Conservation (phyloP, 2,888 invertebrate genomes). For the Clistopyga incitator region DNA sequence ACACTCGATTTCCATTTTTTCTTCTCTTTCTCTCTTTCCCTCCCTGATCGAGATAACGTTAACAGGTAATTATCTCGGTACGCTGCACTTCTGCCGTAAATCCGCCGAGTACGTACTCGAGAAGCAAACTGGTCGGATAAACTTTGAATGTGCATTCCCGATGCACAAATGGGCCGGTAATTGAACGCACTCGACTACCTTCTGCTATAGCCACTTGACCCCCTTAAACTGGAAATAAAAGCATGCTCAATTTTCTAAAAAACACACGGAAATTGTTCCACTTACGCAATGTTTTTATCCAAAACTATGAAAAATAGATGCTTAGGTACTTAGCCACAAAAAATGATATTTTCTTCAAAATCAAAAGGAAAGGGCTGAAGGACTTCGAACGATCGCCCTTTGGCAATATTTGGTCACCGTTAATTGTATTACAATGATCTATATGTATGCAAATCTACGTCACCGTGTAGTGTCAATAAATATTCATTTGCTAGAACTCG, state of each 20-base stretch:
- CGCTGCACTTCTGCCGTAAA: conserved; percentile 49
- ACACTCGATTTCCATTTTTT: conserved; percentile 48
- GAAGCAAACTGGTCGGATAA: conserved; percentile 7
- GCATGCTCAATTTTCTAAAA: not conserved
- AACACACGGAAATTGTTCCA: no score
- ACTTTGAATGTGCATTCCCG: conserved; percentile 9
- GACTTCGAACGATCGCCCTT: no score
- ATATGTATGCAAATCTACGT: no score
- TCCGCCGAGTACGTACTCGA: conserved; percentile 13
- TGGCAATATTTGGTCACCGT: no score
- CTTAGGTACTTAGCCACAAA: no score
- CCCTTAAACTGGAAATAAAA: not conserved
- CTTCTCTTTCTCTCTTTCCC: conserved; percentile 40
- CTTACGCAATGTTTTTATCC: no score
- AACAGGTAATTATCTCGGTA: conserved; percentile 57
- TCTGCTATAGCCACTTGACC: not conserved
- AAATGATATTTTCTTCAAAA: no score
- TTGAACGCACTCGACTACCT: not conserved
- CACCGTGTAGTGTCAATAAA: no score
- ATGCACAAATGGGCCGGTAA: conserved; percentile 23
- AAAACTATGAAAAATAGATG: no score
- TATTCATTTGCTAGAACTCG: no score
- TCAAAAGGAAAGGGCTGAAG: no score
- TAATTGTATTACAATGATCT: no score
- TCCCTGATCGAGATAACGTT: conserved; percentile 38